Percentiles rank a stretch among this genome's conserved stretches.
Conservation (phyloP, 2,113 vertebrate genomes). For the Mola mola region DNA sequence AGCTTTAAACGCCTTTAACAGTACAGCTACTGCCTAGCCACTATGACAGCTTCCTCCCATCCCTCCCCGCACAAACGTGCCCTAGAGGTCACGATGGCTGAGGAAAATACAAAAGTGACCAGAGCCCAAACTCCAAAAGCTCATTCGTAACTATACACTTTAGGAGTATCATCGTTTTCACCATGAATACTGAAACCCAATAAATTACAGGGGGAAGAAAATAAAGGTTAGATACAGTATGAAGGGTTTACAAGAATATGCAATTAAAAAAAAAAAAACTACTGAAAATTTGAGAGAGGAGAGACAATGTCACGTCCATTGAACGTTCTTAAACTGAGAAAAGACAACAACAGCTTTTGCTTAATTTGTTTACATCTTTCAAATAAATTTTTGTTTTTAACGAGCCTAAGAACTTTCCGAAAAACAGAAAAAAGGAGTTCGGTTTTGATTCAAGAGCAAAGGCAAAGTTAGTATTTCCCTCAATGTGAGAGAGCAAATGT, state of each 20-base stretch:
- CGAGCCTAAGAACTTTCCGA: slow-evolving; percentile 47
- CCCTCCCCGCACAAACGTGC: slow-evolving; percentile 11
- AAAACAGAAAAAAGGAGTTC: slow-evolving; percentile 44
- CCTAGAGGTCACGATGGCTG: slow-evolving; percentile 23
- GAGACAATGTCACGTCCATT: slow-evolving; percentile 37
- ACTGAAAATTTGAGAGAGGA: slow-evolving; percentile 25
- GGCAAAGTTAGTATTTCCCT: slow-evolving; percentile 48
- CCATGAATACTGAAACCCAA: slow-evolving; percentile 3
- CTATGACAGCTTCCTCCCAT: slow-evolving; percentile 49
- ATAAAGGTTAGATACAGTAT: slow-evolving; percentile 26
- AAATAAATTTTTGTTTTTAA: slow-evolving; percentile 56
- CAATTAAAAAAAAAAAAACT: slow-evolving; percentile 44
- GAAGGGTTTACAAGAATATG: slow-evolving; percentile 30
- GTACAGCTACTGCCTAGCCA: slow-evolving; percentile 68
- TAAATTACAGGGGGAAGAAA: slow-evolving; percentile 16
- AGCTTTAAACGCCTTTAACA: slow-evolving; percentile 79
- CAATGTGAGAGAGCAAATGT: slow-evolving; percentile 35
- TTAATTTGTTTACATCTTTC: slow-evolving; percentile 69
- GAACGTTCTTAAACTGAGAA: slow-evolving; percentile 46
- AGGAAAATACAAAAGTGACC: slow-evolving; percentile 19
- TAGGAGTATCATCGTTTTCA: slow-evolving; percentile 5
- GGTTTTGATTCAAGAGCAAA: slow-evolving; percentile 58
- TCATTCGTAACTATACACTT: not conserved
- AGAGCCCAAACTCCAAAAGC: slow-evolving; percentile 10
- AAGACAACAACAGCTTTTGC: slow-evolving; percentile 59